Evolutionary conservation across 1,140 invertebrate species (phyloP).

Genomic region (Ylistrum balloti): DNA sequence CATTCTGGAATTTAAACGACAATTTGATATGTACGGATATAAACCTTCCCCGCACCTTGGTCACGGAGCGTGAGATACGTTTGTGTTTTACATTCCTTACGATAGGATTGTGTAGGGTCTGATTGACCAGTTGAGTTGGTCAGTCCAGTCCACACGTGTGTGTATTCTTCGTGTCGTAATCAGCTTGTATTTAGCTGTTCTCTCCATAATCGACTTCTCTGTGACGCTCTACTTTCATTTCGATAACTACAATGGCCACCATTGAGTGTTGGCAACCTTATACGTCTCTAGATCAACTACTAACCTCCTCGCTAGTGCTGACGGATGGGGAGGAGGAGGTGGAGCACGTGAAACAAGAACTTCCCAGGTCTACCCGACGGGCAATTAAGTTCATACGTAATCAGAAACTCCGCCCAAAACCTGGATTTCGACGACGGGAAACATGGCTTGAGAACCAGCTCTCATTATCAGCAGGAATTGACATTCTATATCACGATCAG

Average conservation of each 20-base stretch:
- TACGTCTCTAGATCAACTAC: neutral
- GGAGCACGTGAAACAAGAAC: neutral
- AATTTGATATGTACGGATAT: neutral
- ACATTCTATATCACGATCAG: neutral
- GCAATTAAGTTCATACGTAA: neutral
- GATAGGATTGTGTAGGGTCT: neutral
- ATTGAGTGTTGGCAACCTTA: neutral
- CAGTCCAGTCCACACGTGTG: neutral
- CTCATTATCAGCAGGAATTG: neutral
- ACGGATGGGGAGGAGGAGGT: neutral
- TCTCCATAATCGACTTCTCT: neutral
- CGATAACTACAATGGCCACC: neutral
- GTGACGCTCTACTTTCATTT: neutral
- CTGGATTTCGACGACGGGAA: neutral
- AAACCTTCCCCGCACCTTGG: neutral
- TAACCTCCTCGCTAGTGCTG: neutral
- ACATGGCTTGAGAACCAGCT: neutral
- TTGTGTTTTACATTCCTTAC: neutral
- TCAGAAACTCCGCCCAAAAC: neutral
- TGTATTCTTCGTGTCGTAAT: neutral
- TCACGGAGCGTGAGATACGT: neutral
- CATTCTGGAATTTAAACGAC: conserved; percentile 27
- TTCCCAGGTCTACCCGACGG: neutral
- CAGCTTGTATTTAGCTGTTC: neutral
- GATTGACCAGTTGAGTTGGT: neutral